Conservation (phyloP, 1,140 invertebrate genomes). For the Scaptomyza hsui region DNA sequence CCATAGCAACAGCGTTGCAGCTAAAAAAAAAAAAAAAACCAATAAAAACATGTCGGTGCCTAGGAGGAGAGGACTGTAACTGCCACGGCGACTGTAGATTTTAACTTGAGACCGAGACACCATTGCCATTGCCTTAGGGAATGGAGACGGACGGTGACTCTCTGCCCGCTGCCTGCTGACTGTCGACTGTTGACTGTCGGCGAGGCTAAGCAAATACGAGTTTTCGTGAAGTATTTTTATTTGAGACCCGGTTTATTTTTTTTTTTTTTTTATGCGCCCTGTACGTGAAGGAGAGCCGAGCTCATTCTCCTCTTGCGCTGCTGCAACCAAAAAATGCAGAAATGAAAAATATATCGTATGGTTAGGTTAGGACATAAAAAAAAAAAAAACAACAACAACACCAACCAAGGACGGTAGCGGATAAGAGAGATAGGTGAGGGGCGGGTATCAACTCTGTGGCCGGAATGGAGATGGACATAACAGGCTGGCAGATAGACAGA, state of each 20-base stretch:
- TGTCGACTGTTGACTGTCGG: background rate
- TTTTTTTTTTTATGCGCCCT: slow-evolving; percentile 62
- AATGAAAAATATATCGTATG: slow-evolving; percentile 69
- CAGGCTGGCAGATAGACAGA: slow-evolving; percentile 55
- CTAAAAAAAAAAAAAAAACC: background rate
- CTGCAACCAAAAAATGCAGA: slow-evolving; percentile 59
- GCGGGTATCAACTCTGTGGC: slow-evolving; percentile 14
- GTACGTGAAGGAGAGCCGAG: slow-evolving; percentile 45
- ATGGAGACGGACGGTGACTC: slow-evolving; percentile 20
- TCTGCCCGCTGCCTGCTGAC: slow-evolving; percentile 33
- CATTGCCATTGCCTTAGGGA: slow-evolving; percentile 27
- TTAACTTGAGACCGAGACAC: slow-evolving; percentile 9
- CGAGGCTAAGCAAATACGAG: slow-evolving; percentile 73
- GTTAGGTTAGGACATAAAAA: slow-evolving; percentile 58
- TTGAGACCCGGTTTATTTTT: slow-evolving; percentile 71
- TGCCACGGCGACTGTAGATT: slow-evolving; percentile 15
- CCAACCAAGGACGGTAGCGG: slow-evolving; percentile 41
- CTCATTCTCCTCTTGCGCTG: slow-evolving; percentile 22
- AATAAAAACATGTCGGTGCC: slow-evolving; percentile 5
- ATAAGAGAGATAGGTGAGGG: slow-evolving; percentile 2
- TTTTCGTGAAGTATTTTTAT: slow-evolving; percentile 78
- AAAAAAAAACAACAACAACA: slow-evolving; percentile 7
- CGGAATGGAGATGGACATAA: slow-evolving; percentile 49
- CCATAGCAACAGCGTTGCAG: slow-evolving; percentile 18
- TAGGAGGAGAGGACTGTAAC: slow-evolving; percentile 7